These are phyloP conservation scores for Pluvianellus socialis DNA, from an alignment of 2,113 vertebrate species.

Conservation along the genomic window DNA sequence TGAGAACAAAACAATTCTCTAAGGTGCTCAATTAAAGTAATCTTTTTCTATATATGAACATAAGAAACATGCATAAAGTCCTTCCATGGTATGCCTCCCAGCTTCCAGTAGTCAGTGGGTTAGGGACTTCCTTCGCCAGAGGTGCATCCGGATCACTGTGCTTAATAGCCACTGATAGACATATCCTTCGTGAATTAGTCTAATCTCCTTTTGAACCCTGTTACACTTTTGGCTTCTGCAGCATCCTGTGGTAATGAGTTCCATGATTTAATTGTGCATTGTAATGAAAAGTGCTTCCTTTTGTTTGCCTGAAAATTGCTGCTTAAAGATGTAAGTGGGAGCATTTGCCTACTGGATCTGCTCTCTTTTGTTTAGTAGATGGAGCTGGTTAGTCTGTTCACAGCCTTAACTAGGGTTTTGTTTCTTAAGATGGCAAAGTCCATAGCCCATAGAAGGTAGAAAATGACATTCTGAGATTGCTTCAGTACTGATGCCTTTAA, in stretches of 20 bases:
- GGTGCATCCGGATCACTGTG: slow-evolving; percentile 7
- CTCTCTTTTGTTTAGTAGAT: not conserved
- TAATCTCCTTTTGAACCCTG: slow-evolving; percentile 42
- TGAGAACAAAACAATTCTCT: not conserved
- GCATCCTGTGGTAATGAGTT: slow-evolving; percentile 45
- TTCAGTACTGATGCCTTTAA: not conserved
- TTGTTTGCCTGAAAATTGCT: slow-evolving; percentile 35
- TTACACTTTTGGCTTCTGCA: slow-evolving; percentile 30
- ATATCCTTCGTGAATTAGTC: slow-evolving; percentile 41
- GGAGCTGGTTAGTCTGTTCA: not conserved
- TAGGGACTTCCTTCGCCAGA: not conserved
- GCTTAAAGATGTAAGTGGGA: not conserved
- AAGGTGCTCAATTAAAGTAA: not conserved
- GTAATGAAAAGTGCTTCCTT: slow-evolving; percentile 49
- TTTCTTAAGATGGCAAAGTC: not conserved
- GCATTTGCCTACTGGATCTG: not conserved
- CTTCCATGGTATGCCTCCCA: not conserved
- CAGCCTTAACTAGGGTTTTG: not conserved
- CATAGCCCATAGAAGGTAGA: not conserved
- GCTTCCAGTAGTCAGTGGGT: not conserved
- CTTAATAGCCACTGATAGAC: slow-evolving; percentile 45
- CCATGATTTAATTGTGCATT: slow-evolving; percentile 30
- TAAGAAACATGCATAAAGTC: not conserved
- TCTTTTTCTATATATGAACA: not conserved
- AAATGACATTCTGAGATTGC: not conserved